A percentile compares a stretch with the other conserved stretches of the same genome.
Conservation (phyloP, 2,113 vertebrate genomes). For the Erythrolamprus reginae region DNA sequence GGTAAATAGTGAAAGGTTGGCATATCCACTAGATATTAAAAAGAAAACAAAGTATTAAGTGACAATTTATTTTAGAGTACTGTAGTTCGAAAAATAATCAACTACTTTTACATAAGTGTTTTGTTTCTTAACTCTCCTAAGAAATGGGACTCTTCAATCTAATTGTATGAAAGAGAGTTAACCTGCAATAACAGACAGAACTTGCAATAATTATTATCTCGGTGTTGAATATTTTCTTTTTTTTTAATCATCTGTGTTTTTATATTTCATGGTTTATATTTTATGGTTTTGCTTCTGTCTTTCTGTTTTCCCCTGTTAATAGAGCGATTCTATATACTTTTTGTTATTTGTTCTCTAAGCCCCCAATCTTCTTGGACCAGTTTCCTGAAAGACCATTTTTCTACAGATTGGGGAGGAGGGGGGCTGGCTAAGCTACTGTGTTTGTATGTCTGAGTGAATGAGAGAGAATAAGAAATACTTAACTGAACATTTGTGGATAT, state of each 20-base stretch:
- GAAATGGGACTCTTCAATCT: background rate
- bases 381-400: too few species aligned
- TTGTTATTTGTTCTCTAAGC: background rate
- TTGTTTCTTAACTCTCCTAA: background rate
- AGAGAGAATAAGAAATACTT: background rate
- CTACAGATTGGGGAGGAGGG: too few species aligned
- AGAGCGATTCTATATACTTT: background rate
- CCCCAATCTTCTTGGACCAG: too few species aligned
- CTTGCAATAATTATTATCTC: background rate
- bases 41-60: background rate
- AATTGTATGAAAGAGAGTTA: background rate
- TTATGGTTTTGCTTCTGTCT: background rate
- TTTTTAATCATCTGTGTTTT: background rate
- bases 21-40: background rate
- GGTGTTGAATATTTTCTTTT: background rate
- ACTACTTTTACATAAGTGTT: background rate
- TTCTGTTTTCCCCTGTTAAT: background rate
- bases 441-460: background rate
- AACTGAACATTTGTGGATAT: background rate
- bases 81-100: background rate
- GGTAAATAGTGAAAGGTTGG: background rate
- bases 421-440: background rate
- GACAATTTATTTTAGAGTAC: background rate
- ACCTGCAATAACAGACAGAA: background rate
- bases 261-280: too few species aligned